phyloP scores from a whole-genome alignment of 2,888 invertebrate species.

The Drosophila anomalata region DNA sequence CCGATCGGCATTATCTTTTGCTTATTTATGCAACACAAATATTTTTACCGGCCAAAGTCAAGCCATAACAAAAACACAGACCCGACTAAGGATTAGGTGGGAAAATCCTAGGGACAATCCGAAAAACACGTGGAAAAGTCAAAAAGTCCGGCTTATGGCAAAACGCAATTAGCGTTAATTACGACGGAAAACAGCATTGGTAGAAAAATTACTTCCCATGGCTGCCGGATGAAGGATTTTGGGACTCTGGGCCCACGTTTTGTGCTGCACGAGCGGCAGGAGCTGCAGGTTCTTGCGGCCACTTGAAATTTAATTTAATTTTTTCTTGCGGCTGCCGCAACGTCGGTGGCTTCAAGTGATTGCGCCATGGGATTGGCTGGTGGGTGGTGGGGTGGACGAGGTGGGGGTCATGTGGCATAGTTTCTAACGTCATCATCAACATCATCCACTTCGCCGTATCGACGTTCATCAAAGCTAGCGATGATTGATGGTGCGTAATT shows the following conservation, averaged over 20 bases:
- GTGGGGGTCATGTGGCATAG: constrained; percentile 44
- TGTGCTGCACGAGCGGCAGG: background rate
- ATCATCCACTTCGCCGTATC: constrained; percentile 48
- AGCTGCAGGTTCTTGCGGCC: constrained; percentile 67
- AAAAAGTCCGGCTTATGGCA: constrained; percentile 70
- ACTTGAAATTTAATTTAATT: constrained; percentile 78
- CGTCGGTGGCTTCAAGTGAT: constrained; percentile 69
- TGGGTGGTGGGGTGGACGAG: constrained; percentile 31
- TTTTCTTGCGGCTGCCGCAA: constrained; percentile 70
- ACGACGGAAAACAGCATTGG: constrained; percentile 43
- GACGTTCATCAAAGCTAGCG: constrained; percentile 71
- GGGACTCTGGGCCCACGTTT: background rate
- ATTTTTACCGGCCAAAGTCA: constrained; percentile 50
- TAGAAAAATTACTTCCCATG: constrained; percentile 51
- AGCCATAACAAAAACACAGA: constrained; percentile 58
- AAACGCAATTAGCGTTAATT: constrained; percentile 76
- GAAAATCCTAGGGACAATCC: constrained; percentile 65
- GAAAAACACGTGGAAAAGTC: constrained; percentile 74
- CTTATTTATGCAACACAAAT: constrained; percentile 37
- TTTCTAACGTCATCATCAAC: constrained; percentile 54
- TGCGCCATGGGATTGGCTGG: constrained; percentile 68
- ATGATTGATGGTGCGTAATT: constrained; percentile 83
- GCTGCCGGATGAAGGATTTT: constrained; percentile 28
- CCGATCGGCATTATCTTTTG: constrained; percentile 38
- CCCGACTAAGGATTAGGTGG: constrained; percentile 44